Evolutionary conservation across 2,113 vertebrate species (phyloP), one percentile per base, ranked within the genome.

Genomic region (Leucopsar rothschildi): DNA sequence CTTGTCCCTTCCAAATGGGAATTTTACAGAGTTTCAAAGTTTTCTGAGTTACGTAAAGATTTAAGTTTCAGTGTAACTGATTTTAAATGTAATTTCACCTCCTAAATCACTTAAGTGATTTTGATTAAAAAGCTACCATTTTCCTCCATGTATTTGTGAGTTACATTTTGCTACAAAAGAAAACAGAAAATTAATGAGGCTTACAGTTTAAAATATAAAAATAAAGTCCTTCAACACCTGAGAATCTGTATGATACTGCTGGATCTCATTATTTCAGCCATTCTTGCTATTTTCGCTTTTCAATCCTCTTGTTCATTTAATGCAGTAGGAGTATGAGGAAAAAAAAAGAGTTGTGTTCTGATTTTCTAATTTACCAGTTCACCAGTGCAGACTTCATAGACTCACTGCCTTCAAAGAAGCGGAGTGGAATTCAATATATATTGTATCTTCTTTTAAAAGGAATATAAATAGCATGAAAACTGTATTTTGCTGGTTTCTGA

Each of bases 321-420:
- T 80, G 65, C n/a, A 73, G 83, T 52, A 90, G 83, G 60, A 93
- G n/a, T 95, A 92, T 49, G 73, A 93, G 78, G 86, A 52, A 64
- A 95, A 91, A 93, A 93, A 95, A 87, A 78, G 79, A 39, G 39
- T 72, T 93, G 71, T 93, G 44, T 90, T 96, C 88, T 92, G 95
- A 93, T 91, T 97, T 97, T 97, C 92, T 97, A 97, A 97, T 97
- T 97, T 97, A 96, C 92, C 96, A 97, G 95, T 95, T 97, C 97
- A 97, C 71, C 96, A 97, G 97, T 86, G 96, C 96, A 97, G 91
- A 84, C 59, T 97, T 96, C 95, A 95, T 84, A 90, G 91, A 94
- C 75, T 95, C 69, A 64, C 84, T 80, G 59, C 76, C 83, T 95
- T 93, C 85, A 92, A 77, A 93, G 86, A 93, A 97, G 96, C 50